Evolutionary conservation across 2,888 invertebrate species (phyloP).

Genomic region (Drosophila mimica): DNA sequence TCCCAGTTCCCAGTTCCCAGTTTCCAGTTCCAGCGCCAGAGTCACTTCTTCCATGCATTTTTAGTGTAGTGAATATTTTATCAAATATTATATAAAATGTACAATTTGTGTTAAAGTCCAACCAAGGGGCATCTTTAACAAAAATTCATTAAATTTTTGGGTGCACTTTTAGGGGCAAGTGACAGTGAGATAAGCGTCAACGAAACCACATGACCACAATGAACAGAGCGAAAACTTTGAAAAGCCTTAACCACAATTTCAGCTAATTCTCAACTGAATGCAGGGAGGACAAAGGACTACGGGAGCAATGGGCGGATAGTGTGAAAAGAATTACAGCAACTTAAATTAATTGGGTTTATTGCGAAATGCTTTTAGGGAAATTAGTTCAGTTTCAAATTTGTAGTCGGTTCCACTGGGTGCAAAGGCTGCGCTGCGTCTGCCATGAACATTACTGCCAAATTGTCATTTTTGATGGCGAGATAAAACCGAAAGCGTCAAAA

Average conservation of each 20-base stretch:
- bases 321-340: slow-evolving; percentile 71
- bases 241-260: slow-evolving; percentile 57
- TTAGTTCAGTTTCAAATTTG: slow-evolving; percentile 70
- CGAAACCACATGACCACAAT: slow-evolving; percentile 21
- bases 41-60: neutral
- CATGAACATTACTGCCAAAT: slow-evolving; percentile 57
- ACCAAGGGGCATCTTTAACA: neutral
- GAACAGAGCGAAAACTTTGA: slow-evolving; percentile 29
- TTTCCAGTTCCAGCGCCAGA: neutral
- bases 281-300: neutral
- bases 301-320: slow-evolving; percentile 40
- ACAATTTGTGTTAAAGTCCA: neutral
- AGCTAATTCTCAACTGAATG: slow-evolving; percentile 53
- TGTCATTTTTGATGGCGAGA: slow-evolving; percentile 76
- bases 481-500: slow-evolving; percentile 50
- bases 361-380: slow-evolving; percentile 78
- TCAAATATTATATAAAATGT: neutral
- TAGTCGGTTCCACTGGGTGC: slow-evolving; percentile 15
- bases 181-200: slow-evolving; percentile 9
- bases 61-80: neutral
- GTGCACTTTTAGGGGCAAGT: neutral
- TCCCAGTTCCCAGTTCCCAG: neutral
- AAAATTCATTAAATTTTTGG: slow-evolving; percentile 2
- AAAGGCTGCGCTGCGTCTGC: slow-evolving; percentile 36
- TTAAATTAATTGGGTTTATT: slow-evolving; percentile 80